Percentiles rank a stretch among this genome's conserved stretches.
Conservation (phyloP, 2,113 vertebrate species). For the Pelmatolapia mariae region DNA sequence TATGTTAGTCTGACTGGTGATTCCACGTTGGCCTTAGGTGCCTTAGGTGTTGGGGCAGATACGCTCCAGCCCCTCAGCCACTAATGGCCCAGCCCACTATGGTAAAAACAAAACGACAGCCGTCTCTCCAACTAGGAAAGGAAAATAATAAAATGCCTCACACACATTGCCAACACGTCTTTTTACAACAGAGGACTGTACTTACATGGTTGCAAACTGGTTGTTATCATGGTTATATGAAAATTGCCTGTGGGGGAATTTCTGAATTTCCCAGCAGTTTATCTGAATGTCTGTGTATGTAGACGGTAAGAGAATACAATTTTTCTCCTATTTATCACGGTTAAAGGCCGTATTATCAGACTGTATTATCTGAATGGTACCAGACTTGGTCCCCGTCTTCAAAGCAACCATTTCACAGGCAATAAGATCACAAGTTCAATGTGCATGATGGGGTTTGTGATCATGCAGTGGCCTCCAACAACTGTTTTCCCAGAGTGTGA, state of each 20-base stretch:
- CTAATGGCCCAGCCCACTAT: not conserved
- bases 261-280: not conserved
- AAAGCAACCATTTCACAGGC: not conserved
- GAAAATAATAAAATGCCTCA: not conserved
- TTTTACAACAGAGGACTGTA: not conserved
- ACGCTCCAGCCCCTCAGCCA: not conserved
- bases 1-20: not conserved
- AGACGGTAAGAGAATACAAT: not conserved
- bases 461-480: not conserved
- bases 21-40: not conserved
- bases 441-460: not conserved
- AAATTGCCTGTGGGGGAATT: not conserved
- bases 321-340: not conserved
- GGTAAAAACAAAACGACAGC: not conserved
- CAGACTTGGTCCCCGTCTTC: not conserved
- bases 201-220: not conserved
- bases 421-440: not conserved
- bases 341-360: not conserved
- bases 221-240: not conserved
- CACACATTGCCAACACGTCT: not conserved
- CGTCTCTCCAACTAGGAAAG: not conserved
- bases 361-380: not conserved
- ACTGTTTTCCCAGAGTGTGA: not conserved
- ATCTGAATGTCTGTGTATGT: not conserved
- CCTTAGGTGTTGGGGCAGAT: rapidly evolving